Evolutionary conservation across 1,140 invertebrate genomes (phyloP), one percentile per base, ranked within the genome.

Genomic region (Saccostrea cuccullata): DNA sequence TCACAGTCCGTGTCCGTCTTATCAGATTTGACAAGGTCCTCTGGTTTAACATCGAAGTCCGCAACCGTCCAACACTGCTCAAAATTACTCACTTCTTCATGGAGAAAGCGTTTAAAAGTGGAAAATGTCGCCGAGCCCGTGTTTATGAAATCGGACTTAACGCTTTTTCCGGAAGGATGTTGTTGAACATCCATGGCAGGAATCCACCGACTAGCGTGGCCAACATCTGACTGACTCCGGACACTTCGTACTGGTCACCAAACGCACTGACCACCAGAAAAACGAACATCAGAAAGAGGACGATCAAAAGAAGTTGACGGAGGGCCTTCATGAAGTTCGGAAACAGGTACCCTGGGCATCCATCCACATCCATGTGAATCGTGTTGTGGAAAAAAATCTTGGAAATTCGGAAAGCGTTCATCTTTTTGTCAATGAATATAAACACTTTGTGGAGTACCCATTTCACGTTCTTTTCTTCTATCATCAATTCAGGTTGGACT

Each of bases 211-310:
- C 91, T 8, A 91, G 84, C 3, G 92, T 91, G 30, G 91, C 91
- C 55, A 93, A 64, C n/a, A 91, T 91, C 88, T 92, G 92, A 84
- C 92, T 92, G 84, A 91, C 91, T 2, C 90, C 82, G 13, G 91
- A 92, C 6, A 93, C 89, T 55, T 90, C 83, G 67, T 92, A 93
- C 55, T 87, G 84, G 36, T 92, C 89, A 11, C 91, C 91, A 88
- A 93, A 92, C 0, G 91, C 89, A 87, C 91, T 87, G 20, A 93
- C 91, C n/a, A 93, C 90, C 15, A 93, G 64, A n/a, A 92, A 82
- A 64, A 93, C 89, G 64, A 93, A 93, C 23, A 90, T 55, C 12
- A 93, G 86, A 85, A 93, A 93, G 3, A 91, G 70, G 0, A 91
- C 23, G 17, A 93, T 91, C 12, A 87, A 77, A 12, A 86, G 40